Evolutionary conservation across 2,113 vertebrate species (phyloP), one percentile per base, ranked within the genome.

Genomic region (Lethenteron reissneri): DNA sequence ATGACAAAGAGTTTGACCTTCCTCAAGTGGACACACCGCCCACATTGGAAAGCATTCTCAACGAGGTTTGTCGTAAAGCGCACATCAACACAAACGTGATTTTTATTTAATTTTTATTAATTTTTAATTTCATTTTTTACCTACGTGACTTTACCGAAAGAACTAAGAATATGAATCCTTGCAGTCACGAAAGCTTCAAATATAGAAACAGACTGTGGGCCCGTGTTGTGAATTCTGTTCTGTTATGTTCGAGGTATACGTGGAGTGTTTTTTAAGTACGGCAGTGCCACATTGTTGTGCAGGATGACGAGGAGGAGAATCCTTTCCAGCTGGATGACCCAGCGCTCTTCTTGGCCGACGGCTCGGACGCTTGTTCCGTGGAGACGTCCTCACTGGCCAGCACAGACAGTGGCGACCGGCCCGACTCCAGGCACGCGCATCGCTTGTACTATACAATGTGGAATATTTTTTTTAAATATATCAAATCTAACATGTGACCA

Each of bases 1-100:
- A 99, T 21, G 94, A 99, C 78, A 96, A 95, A 75, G 94, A 99
- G 75, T 99, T 95, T 14, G 91, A 97, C 78, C 96, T 99, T 78
- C 94, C 94, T 77, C 94, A 97, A 77, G 91, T 99, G 71, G 92
- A 97, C 78, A 99, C 94, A 1, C 94, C 92, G 64, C 92, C 94
- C 19, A 99, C 92, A 0, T 80, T 99, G 75, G 94, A 99, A 78
- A 99, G 94, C 83, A 97, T 97, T 77, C 80, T 99, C 2, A 99
- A 89, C 72, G 92, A 99, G 85, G 92, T 99, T 71, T 68, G 11
- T 17, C 11, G n/a, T 64, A 17, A 17, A 68, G 21, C n/a, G 21
- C n/a, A 11, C 64, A 9, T 9, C 17, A 9, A 68, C 9, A 68
- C n/a, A 68, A 10, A 9, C 21, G 3, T n/a, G 4, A 68, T 68